These are phyloP conservation scores for Diacarnus erythraeanus DNA, from an alignment of 37 sponge, comb jelly and placozoan genomes.

Conservation along the genomic window DNA sequence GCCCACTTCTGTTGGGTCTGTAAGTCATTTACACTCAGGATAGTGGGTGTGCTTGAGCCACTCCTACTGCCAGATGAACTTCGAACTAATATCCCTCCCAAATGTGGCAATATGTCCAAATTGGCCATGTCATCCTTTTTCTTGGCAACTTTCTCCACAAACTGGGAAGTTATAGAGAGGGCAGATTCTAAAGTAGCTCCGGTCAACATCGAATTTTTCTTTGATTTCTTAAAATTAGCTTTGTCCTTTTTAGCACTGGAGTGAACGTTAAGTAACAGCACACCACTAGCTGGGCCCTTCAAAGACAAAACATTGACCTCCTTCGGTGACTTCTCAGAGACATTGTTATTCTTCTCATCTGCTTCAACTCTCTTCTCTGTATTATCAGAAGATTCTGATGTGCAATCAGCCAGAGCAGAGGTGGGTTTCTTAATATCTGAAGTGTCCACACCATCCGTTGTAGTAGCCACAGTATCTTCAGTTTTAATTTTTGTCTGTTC, in stretches of 20 bases:
- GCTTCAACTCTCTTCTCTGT: neutral
- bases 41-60: neutral
- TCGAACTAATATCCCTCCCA: neutral
- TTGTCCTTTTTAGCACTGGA: neutral
- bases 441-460: neutral
- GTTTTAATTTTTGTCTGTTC: neutral
- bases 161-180: slow-evolving; percentile 13
- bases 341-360: neutral
- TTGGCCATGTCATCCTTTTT: neutral
- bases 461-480: neutral
- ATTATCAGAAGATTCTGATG: neutral
- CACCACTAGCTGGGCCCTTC: neutral
- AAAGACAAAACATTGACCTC: neutral
- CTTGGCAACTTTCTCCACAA: neutral
- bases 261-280: neutral
- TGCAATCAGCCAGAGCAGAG: neutral
- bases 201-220: neutral
- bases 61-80: slow-evolving; percentile 4
- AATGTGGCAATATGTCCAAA: neutral
- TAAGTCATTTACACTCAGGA: neutral
- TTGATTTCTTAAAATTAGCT: neutral
- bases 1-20: neutral
- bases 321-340: neutral
- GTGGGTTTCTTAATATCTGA: neutral
- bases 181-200: slow-evolving; percentile 6